Base-by-base conservation (phyloP, 2,113 vertebrate species). In the Gavia stellata region DNA sequence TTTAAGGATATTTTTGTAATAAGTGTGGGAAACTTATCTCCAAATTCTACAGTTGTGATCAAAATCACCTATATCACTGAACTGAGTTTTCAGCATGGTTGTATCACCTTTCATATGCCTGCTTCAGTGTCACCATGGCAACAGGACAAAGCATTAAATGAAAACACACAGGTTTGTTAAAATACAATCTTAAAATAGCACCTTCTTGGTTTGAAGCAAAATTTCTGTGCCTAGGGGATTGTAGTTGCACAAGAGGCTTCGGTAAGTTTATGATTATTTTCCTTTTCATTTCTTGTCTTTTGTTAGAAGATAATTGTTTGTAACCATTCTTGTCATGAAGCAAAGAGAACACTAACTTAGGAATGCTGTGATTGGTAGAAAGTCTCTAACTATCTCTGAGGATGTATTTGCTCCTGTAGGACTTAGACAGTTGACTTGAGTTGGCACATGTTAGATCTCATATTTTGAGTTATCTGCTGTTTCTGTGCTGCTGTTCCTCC, bases 41-140 rank as follows among this genome's bases (percentile, higher is more conserved):
- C 99, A 8, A 96, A 96, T 21, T 98, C 98, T 5, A 98, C 97
- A 9, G 98, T 99, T 79, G 97, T 99, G 74, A 98, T 99, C 90
- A 99, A 99, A 96, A 98, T 99, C 31, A 99, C 98, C 72, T 99
- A 98, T 19, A 97, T 99, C 95, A 98, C 98, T 0, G 99, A 99
- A 92, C 98, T 99, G 91, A 95, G 97, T 29, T 89, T 98, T 49
- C 92, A 91, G 28, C 96, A 96, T 4, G 94, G 97, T 8, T 75
- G 40, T 2, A 89, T 98, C 7, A 28, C 97, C 72, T 99, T 99
- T 97, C 97, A 97, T 34, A 94, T 99, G 91, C 98, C 99, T 0
- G 98, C 98, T 33, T 98, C 98, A 3, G 97, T 99, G 61, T 98
- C 99, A 5, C 98, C 99, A 9, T 99, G 98, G 98, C 99, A 99